Evolutionary conservation across 2,888 invertebrate genomes (phyloP).

Genomic region (Acleris emargana): DNA sequence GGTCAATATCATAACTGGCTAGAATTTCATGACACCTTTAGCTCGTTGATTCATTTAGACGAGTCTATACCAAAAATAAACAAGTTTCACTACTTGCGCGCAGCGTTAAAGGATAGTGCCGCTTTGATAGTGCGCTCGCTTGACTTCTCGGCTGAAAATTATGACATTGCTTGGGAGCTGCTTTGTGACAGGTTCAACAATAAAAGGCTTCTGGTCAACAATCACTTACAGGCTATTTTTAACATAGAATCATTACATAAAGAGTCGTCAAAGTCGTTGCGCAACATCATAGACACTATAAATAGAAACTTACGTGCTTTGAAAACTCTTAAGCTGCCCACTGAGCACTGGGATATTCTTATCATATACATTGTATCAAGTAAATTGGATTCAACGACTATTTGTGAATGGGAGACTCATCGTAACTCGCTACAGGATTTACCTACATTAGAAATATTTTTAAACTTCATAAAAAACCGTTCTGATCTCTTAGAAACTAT

Average conservation of each 20-base stretch:
- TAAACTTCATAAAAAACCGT: no score
- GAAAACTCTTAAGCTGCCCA: constrained; percentile 31
- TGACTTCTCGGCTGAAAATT: constrained; percentile 36
- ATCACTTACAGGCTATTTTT: constrained; percentile 36
- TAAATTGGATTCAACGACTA: constrained; percentile 32
- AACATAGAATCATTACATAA: constrained; percentile 21
- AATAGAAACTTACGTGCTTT: constrained; percentile 37
- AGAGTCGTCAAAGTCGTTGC: constrained; percentile 30
- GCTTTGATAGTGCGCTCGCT: constrained; percentile 34
- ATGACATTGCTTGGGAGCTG: constrained; percentile 36
- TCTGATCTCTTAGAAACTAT: no score
- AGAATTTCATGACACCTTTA: constrained; percentile 36
- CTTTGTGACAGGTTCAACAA: constrained; percentile 38
- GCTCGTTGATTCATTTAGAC: constrained; percentile 32
- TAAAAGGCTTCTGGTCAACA: constrained; percentile 32
- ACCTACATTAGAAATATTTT: constrained; percentile 32
- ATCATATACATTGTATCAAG: constrained; percentile 28
- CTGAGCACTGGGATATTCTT: constrained; percentile 36
- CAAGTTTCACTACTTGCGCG: constrained; percentile 37
- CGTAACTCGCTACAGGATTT: constrained; percentile 8
- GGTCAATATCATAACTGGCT: constrained; percentile 38
- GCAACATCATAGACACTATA: constrained; percentile 25
- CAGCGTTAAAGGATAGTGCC: constrained; percentile 32
- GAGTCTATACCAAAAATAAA: constrained; percentile 28
- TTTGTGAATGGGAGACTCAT: constrained; percentile 36